Conservation (phyloP, 37 sponge, comb jelly and placozoan species). For the Eunapius fragilis region DNA sequence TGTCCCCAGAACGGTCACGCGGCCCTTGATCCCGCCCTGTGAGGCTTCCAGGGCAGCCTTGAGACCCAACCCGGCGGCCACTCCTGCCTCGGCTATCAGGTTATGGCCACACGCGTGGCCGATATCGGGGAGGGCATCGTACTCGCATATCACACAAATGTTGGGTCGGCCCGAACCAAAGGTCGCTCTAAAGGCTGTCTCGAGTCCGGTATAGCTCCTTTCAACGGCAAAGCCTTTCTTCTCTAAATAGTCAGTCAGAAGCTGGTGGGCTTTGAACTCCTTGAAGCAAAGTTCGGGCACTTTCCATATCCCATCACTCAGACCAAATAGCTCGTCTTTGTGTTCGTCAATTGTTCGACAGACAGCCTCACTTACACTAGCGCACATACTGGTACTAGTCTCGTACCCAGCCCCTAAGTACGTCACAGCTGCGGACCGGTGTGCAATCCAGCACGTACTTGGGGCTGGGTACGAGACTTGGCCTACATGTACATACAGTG, state of each 20-base stretch:
- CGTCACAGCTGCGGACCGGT: too few species aligned
- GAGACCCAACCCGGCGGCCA: slow-evolving; percentile 81
- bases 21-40: slow-evolving; percentile 39
- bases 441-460: too few species aligned
- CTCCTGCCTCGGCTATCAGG: slow-evolving; percentile 82
- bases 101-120: slow-evolving; percentile 93
- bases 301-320: slow-evolving; percentile 78
- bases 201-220: slow-evolving; percentile 27
- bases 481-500: too few species aligned
- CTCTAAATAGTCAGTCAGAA: slow-evolving; percentile 48
- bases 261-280: slow-evolving; percentile 51
- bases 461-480: too few species aligned
- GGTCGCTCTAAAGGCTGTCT: slow-evolving; percentile 78
- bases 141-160: slow-evolving; percentile 79
- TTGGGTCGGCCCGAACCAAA: slow-evolving; percentile 62
- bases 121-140: slow-evolving; percentile 88
- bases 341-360: not conserved
- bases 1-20: slow-evolving; percentile 79
- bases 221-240: slow-evolving; percentile 64
- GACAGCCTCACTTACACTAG: not conserved
- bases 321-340: slow-evolving; percentile 5
- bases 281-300: slow-evolving; percentile 64
- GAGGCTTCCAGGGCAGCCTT: slow-evolving; percentile 67
- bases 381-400: too few species aligned
- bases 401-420: too few species aligned